Percentiles rank a stretch among this genome's conserved stretches.
phyloP scores from a whole-genome alignment of 2,888 invertebrate genomes.

The Teinopalpus imperialis region DNA sequence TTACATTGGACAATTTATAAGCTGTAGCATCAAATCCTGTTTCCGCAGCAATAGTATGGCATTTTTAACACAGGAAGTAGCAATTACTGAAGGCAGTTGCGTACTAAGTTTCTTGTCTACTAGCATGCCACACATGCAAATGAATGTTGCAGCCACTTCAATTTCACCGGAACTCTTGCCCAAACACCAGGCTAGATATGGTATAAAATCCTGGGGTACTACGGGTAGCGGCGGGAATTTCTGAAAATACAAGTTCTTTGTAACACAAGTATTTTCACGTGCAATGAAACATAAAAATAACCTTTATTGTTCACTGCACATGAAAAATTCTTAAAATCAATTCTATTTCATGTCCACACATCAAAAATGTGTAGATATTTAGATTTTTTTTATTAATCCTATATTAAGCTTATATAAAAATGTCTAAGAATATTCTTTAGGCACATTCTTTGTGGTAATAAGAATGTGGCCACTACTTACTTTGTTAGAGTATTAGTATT shows the following conservation, averaged over 20 bases:
- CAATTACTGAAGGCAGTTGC: constrained; percentile 58
- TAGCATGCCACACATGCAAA: constrained; percentile 56
- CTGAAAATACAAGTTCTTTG: constrained; percentile 37
- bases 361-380: too few relatives aligned
- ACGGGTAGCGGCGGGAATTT: constrained; percentile 57
- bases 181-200: constrained; percentile 59
- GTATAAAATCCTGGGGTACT: constrained; percentile 59
- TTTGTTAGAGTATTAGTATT: too few relatives aligned
- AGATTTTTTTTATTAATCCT: too few relatives aligned
- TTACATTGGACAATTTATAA: constrained; percentile 49
- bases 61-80: constrained; percentile 52
- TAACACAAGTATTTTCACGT: not conserved
- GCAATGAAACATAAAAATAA: too few relatives aligned
- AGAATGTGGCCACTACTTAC: too few relatives aligned
- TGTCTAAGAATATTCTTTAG: too few relatives aligned
- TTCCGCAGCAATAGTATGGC: constrained; percentile 51
- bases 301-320: too few relatives aligned
- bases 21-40: constrained; percentile 35
- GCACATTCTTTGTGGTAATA: too few relatives aligned
- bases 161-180: constrained; percentile 48
- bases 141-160: constrained; percentile 57
- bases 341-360: too few relatives aligned
- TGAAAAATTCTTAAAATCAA: too few relatives aligned
- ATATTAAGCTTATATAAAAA: too few relatives aligned
- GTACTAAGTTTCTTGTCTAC: constrained; percentile 46